These are phyloP conservation scores for Chionomys nivalis DNA, from an alignment of 2,113 vertebrate species.

Conservation along the genomic window DNA sequence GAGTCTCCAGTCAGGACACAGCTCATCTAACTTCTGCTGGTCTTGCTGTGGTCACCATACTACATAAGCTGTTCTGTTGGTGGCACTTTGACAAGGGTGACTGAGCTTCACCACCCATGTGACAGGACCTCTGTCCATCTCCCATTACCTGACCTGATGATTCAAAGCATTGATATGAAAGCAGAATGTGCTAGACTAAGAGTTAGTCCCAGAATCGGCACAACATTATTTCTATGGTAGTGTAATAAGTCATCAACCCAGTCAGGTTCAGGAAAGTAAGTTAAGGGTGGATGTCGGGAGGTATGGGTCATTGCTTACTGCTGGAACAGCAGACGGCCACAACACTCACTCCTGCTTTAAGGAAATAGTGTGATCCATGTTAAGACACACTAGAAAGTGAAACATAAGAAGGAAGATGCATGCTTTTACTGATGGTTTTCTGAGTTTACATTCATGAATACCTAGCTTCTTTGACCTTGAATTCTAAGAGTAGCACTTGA, in stretches of 20 bases:
- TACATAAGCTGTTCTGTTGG: not conserved
- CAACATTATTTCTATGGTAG: not conserved
- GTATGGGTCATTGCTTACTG: not conserved
- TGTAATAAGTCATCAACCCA: not conserved
- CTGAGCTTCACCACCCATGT: not conserved
- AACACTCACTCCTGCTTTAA: not conserved
- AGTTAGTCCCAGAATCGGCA: not conserved
- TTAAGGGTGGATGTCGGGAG: not conserved
- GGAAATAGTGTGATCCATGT: not conserved
- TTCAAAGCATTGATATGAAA: not conserved
- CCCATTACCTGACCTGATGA: not conserved
- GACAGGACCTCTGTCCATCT: not conserved
- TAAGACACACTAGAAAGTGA: not conserved
- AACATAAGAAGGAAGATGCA: not conserved
- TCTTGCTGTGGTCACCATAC: not conserved
- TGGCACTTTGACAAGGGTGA: not conserved
- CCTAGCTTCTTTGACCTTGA: slow-evolving; percentile 29
- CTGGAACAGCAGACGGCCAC: not conserved
- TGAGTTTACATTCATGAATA: not conserved
- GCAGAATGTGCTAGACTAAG: not conserved
- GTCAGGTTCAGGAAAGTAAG: not conserved
- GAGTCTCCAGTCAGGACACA: not conserved
- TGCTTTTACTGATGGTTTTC: not conserved
- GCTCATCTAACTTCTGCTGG: not conserved
- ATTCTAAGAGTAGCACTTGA: slow-evolving; percentile 3